Conservation (phyloP, 1,140 invertebrate species). For the Eueides isabella region DNA sequence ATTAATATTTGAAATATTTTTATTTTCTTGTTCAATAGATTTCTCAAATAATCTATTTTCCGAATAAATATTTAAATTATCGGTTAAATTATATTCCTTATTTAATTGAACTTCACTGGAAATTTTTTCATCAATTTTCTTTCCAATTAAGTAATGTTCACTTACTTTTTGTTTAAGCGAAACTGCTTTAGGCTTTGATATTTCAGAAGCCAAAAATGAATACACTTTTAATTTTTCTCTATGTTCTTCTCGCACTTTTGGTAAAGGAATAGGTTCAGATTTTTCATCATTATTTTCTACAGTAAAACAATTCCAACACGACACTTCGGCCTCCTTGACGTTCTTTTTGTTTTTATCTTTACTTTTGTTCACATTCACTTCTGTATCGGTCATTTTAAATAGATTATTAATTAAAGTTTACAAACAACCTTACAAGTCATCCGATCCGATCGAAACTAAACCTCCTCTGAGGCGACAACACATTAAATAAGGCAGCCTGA, state of each 20-base stretch:
- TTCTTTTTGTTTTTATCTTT: conserved; percentile 32
- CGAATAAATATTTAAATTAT: neutral
- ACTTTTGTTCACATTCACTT: conserved; percentile 40
- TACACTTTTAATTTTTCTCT: conserved; percentile 67
- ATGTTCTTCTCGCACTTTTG: conserved; percentile 59
- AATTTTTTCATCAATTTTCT: conserved; percentile 63
- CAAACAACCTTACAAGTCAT: conserved; percentile 26
- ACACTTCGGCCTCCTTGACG: conserved; percentile 52
- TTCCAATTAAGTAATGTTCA: conserved; percentile 59
- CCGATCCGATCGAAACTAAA: conserved; percentile 38
- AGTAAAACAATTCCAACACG: conserved; percentile 72
- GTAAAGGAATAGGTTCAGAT: conserved; percentile 52
- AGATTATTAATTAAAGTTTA: conserved; percentile 19
- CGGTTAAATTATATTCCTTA: neutral
- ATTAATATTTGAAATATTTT: neutral
- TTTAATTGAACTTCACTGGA: conserved; percentile 13
- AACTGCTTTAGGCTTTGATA: conserved; percentile 65
- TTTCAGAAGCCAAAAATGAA: conserved; percentile 62
- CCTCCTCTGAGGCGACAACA: conserved; percentile 27
- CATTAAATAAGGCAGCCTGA: conserved; percentile 54
- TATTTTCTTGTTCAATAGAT: neutral
- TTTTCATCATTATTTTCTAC: conserved; percentile 47
- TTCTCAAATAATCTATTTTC: neutral
- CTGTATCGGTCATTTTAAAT: conserved; percentile 50
- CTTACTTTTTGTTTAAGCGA: conserved; percentile 70